These are phyloP conservation scores for Piaya cayana DNA, from an alignment of 2,113 vertebrate genomes.

Conservation along the genomic window DNA sequence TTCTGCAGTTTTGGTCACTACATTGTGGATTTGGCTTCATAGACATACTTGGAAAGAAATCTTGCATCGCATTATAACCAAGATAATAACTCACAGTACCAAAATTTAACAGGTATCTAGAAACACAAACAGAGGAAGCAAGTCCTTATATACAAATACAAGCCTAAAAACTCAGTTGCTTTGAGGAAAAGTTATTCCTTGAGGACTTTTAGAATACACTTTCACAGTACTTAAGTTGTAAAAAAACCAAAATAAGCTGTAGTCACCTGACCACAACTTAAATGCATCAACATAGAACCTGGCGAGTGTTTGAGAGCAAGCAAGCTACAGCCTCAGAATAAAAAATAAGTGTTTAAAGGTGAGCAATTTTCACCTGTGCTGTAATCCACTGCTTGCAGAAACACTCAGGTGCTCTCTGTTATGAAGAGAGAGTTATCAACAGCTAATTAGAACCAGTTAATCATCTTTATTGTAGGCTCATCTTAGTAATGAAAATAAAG, in stretches of 20 bases:
- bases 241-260: background rate
- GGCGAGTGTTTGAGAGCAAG: background rate
- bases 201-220: background rate
- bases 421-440: background rate
- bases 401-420: background rate
- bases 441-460: background rate
- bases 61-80: slow-evolving; percentile 97
- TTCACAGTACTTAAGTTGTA: background rate
- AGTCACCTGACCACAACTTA: background rate
- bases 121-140: slow-evolving; percentile 15
- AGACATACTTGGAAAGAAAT: slow-evolving; percentile 95
- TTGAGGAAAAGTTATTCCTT: background rate
- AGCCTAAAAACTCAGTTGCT: background rate
- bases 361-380: background rate
- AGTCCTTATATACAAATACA: background rate
- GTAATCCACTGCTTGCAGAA: background rate
- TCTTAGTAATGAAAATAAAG: background rate
- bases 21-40: slow-evolving; percentile 97
- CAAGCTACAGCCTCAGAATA: background rate
- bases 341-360: background rate
- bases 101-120: slow-evolving; percentile 91
- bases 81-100: slow-evolving; percentile 95
- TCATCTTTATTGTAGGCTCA: background rate
- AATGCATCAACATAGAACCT: background rate
- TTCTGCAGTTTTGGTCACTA: slow-evolving; percentile 86